These are phyloP conservation scores for Tenthredo distinguenda DNA, from an alignment of 2,888 invertebrate species.

Conservation along the genomic window DNA sequence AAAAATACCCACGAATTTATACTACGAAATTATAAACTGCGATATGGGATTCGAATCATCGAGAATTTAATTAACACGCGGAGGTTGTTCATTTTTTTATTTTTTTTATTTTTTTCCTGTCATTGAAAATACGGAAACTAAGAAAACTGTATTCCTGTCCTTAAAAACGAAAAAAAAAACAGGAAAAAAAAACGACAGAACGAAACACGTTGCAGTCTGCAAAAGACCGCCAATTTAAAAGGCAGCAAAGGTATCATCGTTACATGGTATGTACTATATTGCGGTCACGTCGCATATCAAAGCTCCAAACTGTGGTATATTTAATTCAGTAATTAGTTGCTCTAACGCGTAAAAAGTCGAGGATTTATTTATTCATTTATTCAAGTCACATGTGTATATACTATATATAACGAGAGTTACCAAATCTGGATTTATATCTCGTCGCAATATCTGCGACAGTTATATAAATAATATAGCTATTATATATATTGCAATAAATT, in stretches of 20 bases:
- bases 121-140: too few relatives aligned
- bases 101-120: too few relatives aligned
- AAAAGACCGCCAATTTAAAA: too few relatives aligned
- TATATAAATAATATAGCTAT: background rate
- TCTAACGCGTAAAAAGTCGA: background rate
- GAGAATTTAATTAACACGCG: too few relatives aligned
- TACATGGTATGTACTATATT: background rate
- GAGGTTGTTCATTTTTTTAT: too few relatives aligned
- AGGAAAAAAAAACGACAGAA: too few relatives aligned
- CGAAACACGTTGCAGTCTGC: too few relatives aligned
- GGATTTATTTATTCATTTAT: background rate
- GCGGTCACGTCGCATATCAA: background rate
- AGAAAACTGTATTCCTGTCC: too few relatives aligned
- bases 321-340: background rate
- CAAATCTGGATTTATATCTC: slow-evolving; percentile 1
- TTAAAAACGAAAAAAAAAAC: too few relatives aligned
- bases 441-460: background rate
- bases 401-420: background rate
- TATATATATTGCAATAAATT: background rate
- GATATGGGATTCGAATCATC: too few relatives aligned
- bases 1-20: background rate
- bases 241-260: too few relatives aligned
- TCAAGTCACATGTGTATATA: too few relatives aligned
- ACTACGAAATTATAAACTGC: background rate
- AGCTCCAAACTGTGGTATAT: background rate